Evolutionary conservation across 2,888 invertebrate species (phyloP), one percentile per base, ranked within the genome.

Genomic region (Sinotaia quadrata): DNA sequence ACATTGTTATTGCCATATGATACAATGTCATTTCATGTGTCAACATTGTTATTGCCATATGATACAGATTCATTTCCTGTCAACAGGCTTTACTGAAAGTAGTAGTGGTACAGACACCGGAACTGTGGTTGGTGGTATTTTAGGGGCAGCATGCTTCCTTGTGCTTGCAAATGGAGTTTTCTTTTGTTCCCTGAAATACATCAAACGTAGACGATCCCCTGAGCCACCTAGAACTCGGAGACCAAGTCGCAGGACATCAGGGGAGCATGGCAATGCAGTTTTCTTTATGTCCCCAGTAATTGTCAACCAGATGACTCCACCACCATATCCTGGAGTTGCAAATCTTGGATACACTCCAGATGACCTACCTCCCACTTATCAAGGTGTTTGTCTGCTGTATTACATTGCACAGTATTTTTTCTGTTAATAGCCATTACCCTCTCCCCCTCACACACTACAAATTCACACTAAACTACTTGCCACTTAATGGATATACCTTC

Each of bases 221-320:
- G 47, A 27, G 37, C 27, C 41, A 21, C 29, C 49, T 24, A 7
- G 8, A 4, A 7, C 49, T 24, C 2, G 24, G 49, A 8, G 44
- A 31, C 34, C n/a, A 31, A 7, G 4, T n/a, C 21, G 4, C 58
- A 12, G 15, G 24, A 27, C 47, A 47, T n/a, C n/a, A n/a, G n/a
- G n/a, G n/a, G 36, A 31, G 4, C 47, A 21, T 10, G 49, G 49
- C 51, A 52, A 31, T 37, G 12, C 31, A 3, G 49, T 49, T 15
- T 51, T 51, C 24, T 34, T 62, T 4, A 51, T 62, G 51, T 33
- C 49, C 24, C 62, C 62, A 7, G 62, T 62, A 34, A 62, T 62
- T 37, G 34, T 52, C 7, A 62, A 62, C 37, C 62, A 62, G 34
- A 62, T 62, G 62, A 34, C 61, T 8, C 61, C 61, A 10, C 61